Evolutionary conservation across 1,140 invertebrate genomes (phyloP), one percentile per base, ranked within the genome.

Genomic region (Temnothorax nylanderi): DNA sequence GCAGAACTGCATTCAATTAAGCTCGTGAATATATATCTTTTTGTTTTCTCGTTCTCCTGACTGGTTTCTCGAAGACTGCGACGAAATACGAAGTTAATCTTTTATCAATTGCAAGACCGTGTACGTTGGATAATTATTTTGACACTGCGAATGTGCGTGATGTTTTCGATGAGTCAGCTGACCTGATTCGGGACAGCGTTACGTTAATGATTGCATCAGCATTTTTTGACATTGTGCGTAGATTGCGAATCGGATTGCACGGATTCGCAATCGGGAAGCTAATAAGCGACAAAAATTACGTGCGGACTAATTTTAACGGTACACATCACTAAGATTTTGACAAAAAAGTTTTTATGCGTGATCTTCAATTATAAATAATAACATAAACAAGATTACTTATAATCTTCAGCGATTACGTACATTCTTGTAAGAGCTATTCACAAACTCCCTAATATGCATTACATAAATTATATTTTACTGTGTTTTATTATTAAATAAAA

Each of bases 111-210:
- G 44, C 6, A n/a, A 67, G 56, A 77, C 16, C 10, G 26, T n/a
- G 37, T 44, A 77, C 21, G 34, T 69, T 54, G 77, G 2, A 67
- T n/a, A 69, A 11, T 80, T 69, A 76, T 67, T 80, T 80, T 69
- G 47, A 80, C 32, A 54, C n/a, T 51, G 44, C 37, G 26, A 78
- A 49, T 26, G 26, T 44, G 51, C 18, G n/a, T 65, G 37, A 2
- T 21, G n/a, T 64, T 77, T 44, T 65, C 10, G 41, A 49, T 49
- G 26, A 65, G 18, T 78, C 44, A 78, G 26, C 60, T 65, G 60
- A 21, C 26, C 44, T 41, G n/a, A 78, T 47, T 78, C 44, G 0
- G 18, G 18, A 41, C 34, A 16, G 13, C 10, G 10, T 51, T 80
- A 67, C 32, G 5, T 62, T 80, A 69, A 69, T 37, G 62, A 54